Evolutionary conservation across 2,888 invertebrate species (phyloP).

Genomic region (Diabrotica balteata): DNA sequence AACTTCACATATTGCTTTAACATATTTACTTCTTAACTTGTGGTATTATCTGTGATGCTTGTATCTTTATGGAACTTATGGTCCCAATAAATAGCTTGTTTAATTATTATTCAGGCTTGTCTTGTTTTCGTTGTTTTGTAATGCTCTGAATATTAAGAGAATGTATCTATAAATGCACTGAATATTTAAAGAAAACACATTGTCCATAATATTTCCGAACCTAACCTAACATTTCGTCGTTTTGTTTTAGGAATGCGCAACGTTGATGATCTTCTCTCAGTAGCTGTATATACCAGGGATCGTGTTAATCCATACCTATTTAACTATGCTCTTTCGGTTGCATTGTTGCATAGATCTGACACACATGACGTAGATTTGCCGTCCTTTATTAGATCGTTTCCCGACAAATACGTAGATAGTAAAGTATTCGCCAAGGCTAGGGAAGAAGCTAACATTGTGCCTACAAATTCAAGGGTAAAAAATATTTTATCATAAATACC

Average conservation of each 20-base stretch:
- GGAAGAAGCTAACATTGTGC: slow-evolving; percentile 71
- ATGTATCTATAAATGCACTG: too few relatives aligned
- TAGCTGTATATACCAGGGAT: slow-evolving; percentile 74
- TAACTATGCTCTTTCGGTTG: slow-evolving; percentile 80
- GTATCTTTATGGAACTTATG: too few relatives aligned
- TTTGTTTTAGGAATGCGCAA: slow-evolving; percentile 56
- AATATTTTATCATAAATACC: background rate
- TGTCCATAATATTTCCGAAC: too few relatives aligned
- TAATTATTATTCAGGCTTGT: too few relatives aligned
- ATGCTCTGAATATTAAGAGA: too few relatives aligned
- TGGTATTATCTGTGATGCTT: too few relatives aligned
- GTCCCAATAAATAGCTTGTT: too few relatives aligned
- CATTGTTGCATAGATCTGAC: slow-evolving; percentile 75
- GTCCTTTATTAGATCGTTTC: slow-evolving; percentile 79
- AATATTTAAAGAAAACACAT: too few relatives aligned
- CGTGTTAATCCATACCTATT: slow-evolving; percentile 82
- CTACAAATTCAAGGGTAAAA: slow-evolving; percentile 67
- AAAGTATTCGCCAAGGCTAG: slow-evolving; percentile 73
- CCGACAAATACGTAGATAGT: slow-evolving; percentile 82
- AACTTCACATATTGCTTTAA: too few relatives aligned
- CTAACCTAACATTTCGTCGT: too few relatives aligned
- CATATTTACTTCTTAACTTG: too few relatives aligned
- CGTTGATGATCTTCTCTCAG: slow-evolving; percentile 74
- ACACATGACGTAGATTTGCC: slow-evolving; percentile 75
- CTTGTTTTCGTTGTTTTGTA: too few relatives aligned